phyloP scores from a whole-genome alignment of 2,797 vertebrate species.

The Mustela erminea region DNA sequence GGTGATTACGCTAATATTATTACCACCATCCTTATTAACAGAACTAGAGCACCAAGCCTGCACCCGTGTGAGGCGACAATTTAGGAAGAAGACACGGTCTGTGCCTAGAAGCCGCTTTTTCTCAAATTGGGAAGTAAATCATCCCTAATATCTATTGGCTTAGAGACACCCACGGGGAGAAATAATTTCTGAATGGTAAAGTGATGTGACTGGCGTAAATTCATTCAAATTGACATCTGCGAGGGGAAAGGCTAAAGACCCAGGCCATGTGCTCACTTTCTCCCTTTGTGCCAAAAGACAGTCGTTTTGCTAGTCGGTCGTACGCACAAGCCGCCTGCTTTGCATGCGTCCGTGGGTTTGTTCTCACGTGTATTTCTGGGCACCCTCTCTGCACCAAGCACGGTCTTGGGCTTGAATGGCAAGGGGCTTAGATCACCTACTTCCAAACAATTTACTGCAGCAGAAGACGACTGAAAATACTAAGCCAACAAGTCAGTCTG shows the following conservation, averaged over 20 bases:
- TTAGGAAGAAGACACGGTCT: not conserved
- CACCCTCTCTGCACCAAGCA: too few species aligned
- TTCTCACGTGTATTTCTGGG: not conserved
- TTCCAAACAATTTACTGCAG: not conserved
- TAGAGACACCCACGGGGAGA: not conserved
- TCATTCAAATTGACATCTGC: not conserved
- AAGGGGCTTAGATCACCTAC: accelerated
- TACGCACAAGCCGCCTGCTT: accelerated
- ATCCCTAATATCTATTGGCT: not conserved
- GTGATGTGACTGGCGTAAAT: not conserved
- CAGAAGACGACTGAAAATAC: not conserved
- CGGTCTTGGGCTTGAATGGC: not conserved
- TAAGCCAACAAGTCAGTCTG: not conserved
- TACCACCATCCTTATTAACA: not conserved
- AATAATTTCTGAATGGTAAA: not conserved
- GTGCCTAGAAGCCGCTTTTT: not conserved
- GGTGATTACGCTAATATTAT: not conserved
- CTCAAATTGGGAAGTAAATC: not conserved
- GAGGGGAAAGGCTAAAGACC: not conserved
- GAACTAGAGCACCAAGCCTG: not conserved
- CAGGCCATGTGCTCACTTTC: not conserved
- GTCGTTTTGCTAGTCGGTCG: not conserved
- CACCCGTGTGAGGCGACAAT: too few species aligned
- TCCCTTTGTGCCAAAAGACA: not conserved
- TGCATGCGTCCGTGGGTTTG: accelerated